phyloP scores from a whole-genome alignment of 2,797 vertebrate genomes.

The Smutsia gigantea region DNA sequence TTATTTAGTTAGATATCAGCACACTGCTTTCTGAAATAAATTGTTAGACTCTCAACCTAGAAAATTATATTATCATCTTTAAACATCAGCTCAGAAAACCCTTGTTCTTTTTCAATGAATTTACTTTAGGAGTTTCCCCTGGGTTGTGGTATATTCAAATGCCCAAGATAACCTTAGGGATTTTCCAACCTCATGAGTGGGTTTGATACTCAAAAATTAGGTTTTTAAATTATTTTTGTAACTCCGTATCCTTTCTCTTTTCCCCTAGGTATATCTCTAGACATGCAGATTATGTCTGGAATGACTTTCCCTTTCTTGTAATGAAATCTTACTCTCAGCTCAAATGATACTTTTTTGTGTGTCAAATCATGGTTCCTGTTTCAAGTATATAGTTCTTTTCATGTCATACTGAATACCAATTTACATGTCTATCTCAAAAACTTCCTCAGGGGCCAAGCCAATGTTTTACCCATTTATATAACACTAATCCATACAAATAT shows the following conservation, averaged over 20 bases:
- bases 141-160: slow-evolving; percentile 20
- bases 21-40: background rate
- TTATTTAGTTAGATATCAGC: background rate
- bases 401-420: background rate
- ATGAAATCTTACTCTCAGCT: background rate
- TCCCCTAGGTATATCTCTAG: background rate
- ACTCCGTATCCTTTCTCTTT: background rate
- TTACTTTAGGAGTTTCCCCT: background rate
- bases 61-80: background rate
- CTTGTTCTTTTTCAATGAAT: slow-evolving; percentile 46
- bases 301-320: background rate
- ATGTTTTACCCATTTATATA: slow-evolving; percentile 35
- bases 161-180: background rate
- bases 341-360: slow-evolving; percentile 10
- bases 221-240: background rate
- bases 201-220: slow-evolving; percentile 12
- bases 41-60: background rate
- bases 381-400: background rate
- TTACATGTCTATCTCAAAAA: slow-evolving; percentile 20
- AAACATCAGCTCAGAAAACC: slow-evolving; percentile 4
- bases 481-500: background rate
- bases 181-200: slow-evolving; percentile 41
- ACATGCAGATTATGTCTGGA: background rate
- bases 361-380: slow-evolving; percentile 39
- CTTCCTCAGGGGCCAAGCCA: background rate